Percentiles rank a stretch among this genome's conserved stretches.
Conservation (phyloP, 2,888 invertebrate genomes). For the Lamellibrachia satsuma region DNA sequence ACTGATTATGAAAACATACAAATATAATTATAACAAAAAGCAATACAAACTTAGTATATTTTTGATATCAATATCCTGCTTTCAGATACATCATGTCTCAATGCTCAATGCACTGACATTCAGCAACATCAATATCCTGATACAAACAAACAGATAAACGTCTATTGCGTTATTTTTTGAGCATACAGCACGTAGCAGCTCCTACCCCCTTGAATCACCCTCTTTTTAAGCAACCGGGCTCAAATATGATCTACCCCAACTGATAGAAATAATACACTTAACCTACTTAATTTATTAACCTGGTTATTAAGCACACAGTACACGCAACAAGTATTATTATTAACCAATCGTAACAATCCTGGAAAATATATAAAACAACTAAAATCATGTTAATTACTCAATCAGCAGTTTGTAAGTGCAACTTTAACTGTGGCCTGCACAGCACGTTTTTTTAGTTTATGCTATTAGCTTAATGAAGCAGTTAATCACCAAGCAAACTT, state of each 20-base stretch:
- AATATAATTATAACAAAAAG: not conserved
- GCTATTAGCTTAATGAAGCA: not conserved
- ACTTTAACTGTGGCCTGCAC: not conserved
- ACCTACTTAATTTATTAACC: not conserved
- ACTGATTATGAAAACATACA: not conserved
- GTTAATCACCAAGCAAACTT: not conserved
- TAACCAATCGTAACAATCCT: not conserved
- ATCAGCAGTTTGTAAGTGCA: not conserved
- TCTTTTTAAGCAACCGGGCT: not conserved
- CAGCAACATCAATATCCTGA: not conserved
- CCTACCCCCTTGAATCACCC: not conserved
- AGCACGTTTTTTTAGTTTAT: not conserved
- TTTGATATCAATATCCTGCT: not conserved
- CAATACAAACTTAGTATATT: not conserved
- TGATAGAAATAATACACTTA: not conserved
- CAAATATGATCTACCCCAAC: not conserved
- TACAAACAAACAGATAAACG: not conserved
- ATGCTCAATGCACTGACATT: too few species aligned
- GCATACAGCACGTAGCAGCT: not conserved
- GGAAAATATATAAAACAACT: not conserved
- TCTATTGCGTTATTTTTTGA: not conserved
- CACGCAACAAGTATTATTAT: not conserved
- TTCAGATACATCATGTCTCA: too few species aligned
- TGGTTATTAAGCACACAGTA: constrained; percentile 6
- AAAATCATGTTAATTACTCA: not conserved